Conservation (phyloP, 2,113 vertebrate genomes). For the Speoplatyrhinus poulsoni region DNA sequence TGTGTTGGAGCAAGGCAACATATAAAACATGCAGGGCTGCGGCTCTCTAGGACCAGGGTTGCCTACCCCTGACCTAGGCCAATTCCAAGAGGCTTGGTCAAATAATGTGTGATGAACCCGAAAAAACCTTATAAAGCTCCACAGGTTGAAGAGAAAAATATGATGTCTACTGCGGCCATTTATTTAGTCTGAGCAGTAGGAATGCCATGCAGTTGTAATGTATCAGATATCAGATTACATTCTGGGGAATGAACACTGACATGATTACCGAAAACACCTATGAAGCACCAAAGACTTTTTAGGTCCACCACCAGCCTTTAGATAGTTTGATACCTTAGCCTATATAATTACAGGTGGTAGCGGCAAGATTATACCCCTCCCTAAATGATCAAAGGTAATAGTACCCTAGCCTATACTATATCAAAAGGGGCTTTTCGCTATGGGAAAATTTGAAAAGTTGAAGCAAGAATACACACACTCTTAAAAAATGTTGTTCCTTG, state of each 20-base stretch:
- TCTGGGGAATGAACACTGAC: not conserved
- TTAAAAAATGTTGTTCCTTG: too few species aligned
- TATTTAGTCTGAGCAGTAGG: too few species aligned
- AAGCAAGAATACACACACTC: not conserved
- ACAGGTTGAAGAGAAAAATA: too few species aligned
- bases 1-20: too few species aligned
- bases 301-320: not conserved
- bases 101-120: too few species aligned
- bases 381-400: conserved; percentile 34
- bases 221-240: not conserved
- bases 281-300: not conserved
- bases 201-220: not conserved
- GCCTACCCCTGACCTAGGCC: not conserved
- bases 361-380: not conserved
- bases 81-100: not conserved
- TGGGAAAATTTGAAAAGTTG: not conserved
- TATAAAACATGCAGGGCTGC: too few species aligned
- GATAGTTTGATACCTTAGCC: conserved; percentile 1
- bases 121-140: too few species aligned
- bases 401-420: conserved; percentile 15
- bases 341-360: conserved; percentile 19
- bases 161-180: too few species aligned
- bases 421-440: conserved; percentile 22
- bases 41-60: too few species aligned
- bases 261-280: not conserved